A percentile compares a stretch with the other conserved stretches of the same genome.
Conservation (phyloP, 1,140 invertebrate genomes). For the Melanaphis sacchari region DNA sequence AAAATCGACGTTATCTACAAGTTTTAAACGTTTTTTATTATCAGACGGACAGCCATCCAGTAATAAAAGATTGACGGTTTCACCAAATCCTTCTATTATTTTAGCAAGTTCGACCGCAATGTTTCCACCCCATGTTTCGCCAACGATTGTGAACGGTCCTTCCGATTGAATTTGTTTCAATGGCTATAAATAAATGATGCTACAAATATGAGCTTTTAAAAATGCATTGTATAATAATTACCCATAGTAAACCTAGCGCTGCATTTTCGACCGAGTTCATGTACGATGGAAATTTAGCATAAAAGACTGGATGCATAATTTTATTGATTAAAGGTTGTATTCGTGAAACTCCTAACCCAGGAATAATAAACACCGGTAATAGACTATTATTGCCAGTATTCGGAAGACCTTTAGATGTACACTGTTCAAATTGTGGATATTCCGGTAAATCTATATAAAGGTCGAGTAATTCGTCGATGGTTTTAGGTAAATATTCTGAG, state of each 20-base stretch:
- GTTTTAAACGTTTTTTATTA: neutral
- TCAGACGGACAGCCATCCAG: constrained; percentile 53
- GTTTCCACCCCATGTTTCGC: constrained; percentile 59
- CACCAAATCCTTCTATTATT: constrained; percentile 58
- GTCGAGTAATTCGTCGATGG: constrained; percentile 13
- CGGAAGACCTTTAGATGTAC: constrained; percentile 30
- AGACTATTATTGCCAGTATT: constrained; percentile 3
- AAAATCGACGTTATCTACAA: constrained; percentile 10
- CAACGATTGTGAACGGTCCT: constrained; percentile 59
- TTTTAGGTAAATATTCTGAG: constrained; percentile 36
- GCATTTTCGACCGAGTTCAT: constrained; percentile 32
- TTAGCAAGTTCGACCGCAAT: constrained; percentile 59
- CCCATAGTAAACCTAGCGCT: constrained; percentile 46
- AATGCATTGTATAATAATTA: neutral
- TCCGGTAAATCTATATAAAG: constrained; percentile 33
- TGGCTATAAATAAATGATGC: constrained; percentile 25
- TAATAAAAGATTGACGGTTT: constrained; percentile 56
- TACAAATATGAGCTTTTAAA: neutral
- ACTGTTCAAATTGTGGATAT: constrained; percentile 33
- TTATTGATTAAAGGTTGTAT: constrained; percentile 43
- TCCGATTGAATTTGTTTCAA: constrained; percentile 58
- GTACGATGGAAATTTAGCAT: constrained; percentile 49
- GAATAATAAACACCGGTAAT: constrained; percentile 54
- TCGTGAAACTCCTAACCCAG: constrained; percentile 38
- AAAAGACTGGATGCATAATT: constrained; percentile 57